A percentile compares a stretch with the other conserved stretches of the same genome.
These are phyloP conservation scores for Periphyllus acericola DNA, from an alignment of 2,888 invertebrate species.

Conservation along the genomic window DNA sequence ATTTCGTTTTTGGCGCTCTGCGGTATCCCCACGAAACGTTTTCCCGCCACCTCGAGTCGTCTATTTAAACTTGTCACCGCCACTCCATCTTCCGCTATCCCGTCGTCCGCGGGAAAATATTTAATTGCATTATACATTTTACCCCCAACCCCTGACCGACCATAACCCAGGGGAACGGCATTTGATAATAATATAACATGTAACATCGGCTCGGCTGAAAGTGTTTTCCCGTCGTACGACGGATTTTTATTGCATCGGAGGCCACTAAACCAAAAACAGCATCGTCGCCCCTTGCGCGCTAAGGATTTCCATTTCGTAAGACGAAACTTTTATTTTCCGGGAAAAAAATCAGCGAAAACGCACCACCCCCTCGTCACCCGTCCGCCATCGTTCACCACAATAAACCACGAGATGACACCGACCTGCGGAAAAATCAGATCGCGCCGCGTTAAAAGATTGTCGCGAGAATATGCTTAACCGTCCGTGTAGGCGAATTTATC, in stretches of 20 bases:
- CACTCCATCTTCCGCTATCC: no score
- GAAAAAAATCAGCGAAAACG: background rate
- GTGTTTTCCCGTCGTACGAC: background rate
- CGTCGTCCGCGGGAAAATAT: no score
- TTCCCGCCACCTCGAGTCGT: no score
- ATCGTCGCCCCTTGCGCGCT: background rate
- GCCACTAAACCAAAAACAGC: no score
- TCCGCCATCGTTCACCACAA: background rate
- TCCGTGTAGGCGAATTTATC: background rate
- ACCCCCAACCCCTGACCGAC: no score
- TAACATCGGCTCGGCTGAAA: background rate
- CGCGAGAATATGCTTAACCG: background rate
- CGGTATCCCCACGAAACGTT: background rate
- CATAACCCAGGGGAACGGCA: background rate
- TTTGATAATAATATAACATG: background rate
- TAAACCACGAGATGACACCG: background rate
- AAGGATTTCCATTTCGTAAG: background rate
- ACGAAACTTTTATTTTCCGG: background rate
- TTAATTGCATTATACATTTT: no score
- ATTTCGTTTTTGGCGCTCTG: constrained; percentile 2
- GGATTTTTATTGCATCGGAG: background rate
- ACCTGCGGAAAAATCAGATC: background rate
- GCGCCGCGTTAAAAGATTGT: background rate
- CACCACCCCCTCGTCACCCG: background rate
- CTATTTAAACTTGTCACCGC: no score